Percentiles rank a stretch among this genome's conserved stretches.
Conservation (phyloP, 2,113 vertebrate genomes). For the Chrysochloris asiatica region DNA sequence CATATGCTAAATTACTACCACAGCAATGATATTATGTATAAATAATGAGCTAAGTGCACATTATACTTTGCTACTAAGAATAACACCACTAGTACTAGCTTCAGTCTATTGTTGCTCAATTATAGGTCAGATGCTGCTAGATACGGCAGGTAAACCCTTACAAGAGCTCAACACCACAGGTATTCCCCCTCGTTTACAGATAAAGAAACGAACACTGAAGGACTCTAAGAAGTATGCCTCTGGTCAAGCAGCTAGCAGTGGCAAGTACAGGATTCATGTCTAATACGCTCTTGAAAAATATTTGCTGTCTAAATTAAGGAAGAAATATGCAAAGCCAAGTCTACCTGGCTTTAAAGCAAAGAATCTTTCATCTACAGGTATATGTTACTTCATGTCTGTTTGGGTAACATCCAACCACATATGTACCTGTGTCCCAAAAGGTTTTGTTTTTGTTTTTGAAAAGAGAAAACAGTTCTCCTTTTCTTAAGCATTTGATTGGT, state of each 20-base stretch:
- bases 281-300: not conserved
- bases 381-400: too few relatives aligned
- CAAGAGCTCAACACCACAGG: not conserved
- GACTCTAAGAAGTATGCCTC: constrained; percentile 5
- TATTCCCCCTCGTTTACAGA: constrained; percentile 14
- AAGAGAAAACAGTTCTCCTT: too few relatives aligned
- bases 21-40: not conserved
- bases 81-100: not conserved
- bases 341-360: not conserved
- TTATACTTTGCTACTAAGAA: constrained; percentile 15
- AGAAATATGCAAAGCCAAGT: constrained; percentile 15
- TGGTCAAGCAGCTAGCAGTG: not conserved
- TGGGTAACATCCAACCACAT: too few relatives aligned
- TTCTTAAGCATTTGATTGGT: too few relatives aligned
- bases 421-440: too few relatives aligned
- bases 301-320: constrained; percentile 7
- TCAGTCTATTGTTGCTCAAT: constrained; percentile 8
- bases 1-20: constrained; percentile 30
- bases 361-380: not conserved
- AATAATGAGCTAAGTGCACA: not conserved
- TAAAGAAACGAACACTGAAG: not conserved
- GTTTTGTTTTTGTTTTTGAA: too few relatives aligned
- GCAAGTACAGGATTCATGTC: constrained; percentile 14
- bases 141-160: constrained; percentile 21
- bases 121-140: not conserved